These are phyloP conservation scores for Bombus cullumanus DNA, from an alignment of 1,140 invertebrate species.

Conservation along the genomic window DNA sequence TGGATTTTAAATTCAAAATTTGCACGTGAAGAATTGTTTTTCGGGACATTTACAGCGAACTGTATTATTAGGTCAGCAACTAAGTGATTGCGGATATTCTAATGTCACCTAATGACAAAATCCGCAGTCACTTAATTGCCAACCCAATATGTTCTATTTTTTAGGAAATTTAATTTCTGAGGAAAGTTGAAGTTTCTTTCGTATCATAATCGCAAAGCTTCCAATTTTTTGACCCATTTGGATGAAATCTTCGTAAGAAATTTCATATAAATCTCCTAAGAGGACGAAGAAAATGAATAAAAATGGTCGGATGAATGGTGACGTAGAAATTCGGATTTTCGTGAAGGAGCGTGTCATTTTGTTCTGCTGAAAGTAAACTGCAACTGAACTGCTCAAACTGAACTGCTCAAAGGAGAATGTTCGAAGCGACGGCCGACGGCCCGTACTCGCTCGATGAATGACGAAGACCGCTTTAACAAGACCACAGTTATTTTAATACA, in stretches of 20 bases:
- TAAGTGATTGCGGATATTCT: no score
- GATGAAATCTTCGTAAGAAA: background rate
- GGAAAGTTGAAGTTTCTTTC: background rate
- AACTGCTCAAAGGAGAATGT: slow-evolving; percentile 50
- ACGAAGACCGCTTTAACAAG: slow-evolving; percentile 55
- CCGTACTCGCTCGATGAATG: slow-evolving; percentile 74
- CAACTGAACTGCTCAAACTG: background rate
- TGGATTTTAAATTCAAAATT: background rate
- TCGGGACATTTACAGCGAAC: background rate
- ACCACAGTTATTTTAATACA: slow-evolving; percentile 63
- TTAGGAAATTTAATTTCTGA: background rate
- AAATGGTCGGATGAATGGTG: background rate
- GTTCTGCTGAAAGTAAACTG: background rate
- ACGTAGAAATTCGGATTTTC: background rate
- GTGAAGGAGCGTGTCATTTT: slow-evolving; percentile 57
- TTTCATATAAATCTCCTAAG: background rate
- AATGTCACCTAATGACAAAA: no score
- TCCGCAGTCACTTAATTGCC: no score
- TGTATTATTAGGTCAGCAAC: no score
- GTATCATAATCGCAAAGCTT: background rate
- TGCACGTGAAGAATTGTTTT: background rate
- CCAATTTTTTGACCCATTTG: background rate
- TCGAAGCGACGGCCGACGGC: slow-evolving; percentile 80
- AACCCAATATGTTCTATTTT: background rate
- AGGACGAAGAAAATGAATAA: background rate